phyloP scores from a whole-genome alignment of 2,797 vertebrate genomes.

The Rhodeus uyekii region DNA sequence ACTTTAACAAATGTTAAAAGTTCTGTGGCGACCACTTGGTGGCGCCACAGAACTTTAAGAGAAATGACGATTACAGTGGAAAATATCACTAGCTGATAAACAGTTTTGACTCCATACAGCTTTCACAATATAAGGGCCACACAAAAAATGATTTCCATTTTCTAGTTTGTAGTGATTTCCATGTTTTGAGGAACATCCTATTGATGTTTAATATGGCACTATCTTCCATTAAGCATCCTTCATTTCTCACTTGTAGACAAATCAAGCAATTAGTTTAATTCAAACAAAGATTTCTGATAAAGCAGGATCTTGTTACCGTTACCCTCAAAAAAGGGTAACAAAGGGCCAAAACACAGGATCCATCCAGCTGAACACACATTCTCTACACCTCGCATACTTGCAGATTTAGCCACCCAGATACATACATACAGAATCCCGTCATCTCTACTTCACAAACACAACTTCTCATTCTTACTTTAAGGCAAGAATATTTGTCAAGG shows the following conservation, averaged over 20 bases:
- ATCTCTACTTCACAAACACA: conserved; percentile 27
- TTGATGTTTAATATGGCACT: conserved; percentile 1
- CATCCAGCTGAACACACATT: not conserved
- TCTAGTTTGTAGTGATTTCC: not conserved
- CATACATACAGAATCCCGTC: conserved; percentile 10
- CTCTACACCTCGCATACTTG: conserved; percentile 15
- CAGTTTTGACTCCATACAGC: conserved; percentile 12
- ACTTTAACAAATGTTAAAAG: no score
- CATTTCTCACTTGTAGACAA: not conserved
- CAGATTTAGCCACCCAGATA: conserved; percentile 1
- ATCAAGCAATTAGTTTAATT: not conserved
- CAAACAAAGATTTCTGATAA: not conserved
- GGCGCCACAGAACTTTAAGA: conserved; percentile 9
- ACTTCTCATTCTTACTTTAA: conserved; percentile 70
- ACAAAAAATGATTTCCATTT: not conserved
- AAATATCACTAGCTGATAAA: conserved; percentile 49
- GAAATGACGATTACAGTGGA: not conserved
- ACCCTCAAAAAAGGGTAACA: conserved; percentile 9
- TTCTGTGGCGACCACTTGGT: no score
- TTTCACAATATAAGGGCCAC: conserved; percentile 2
- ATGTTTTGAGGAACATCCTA: not conserved
- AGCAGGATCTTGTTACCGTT: not conserved
- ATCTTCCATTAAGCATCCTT: not conserved
- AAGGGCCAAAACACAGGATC: conserved; percentile 51
- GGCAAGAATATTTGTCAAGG: conserved; percentile 81